Evolutionary conservation across 2,797 vertebrate genomes (phyloP).

Genomic region (Acrossocheilus fasciatus): DNA sequence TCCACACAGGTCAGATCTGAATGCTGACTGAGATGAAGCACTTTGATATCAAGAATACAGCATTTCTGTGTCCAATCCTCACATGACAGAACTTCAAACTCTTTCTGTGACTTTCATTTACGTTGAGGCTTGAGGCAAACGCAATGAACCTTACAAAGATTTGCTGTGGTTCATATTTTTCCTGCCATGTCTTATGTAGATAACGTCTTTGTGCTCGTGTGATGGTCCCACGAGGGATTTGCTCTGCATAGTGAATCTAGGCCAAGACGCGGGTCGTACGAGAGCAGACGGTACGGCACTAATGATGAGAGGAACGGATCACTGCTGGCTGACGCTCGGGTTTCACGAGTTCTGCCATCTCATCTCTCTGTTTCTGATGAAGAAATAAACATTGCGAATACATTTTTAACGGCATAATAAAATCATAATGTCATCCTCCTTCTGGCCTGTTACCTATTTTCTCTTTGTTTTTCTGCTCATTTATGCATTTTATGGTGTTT

Average conservation of each 20-base stretch:
- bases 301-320: slow-evolving; percentile 43
- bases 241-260: slow-evolving; percentile 47
- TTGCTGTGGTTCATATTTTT: slow-evolving; percentile 32
- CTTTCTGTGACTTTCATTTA: slow-evolving; percentile 17
- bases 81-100: slow-evolving; percentile 4
- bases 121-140: background rate
- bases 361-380: slow-evolving; percentile 34
- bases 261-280: slow-evolving; percentile 23
- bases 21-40: background rate
- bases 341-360: slow-evolving; percentile 1
- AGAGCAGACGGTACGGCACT: slow-evolving; percentile 18
- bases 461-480: background rate
- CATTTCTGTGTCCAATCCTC: background rate
- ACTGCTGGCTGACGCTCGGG: background rate
- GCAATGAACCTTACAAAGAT: slow-evolving; percentile 7
- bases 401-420: slow-evolving; percentile 23
- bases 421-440: slow-evolving; percentile 17
- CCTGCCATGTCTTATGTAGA: slow-evolving; percentile 32
- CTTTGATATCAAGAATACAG: background rate
- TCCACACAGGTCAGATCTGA: background rate
- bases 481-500: slow-evolving; percentile 1
- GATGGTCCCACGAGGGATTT: slow-evolving; percentile 26
- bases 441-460: background rate
- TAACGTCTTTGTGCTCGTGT: slow-evolving; percentile 21
- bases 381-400: slow-evolving; percentile 44